These are phyloP conservation scores for Azorinus chamasolen DNA, from an alignment of 2,888 invertebrate species.

Conservation along the genomic window DNA sequence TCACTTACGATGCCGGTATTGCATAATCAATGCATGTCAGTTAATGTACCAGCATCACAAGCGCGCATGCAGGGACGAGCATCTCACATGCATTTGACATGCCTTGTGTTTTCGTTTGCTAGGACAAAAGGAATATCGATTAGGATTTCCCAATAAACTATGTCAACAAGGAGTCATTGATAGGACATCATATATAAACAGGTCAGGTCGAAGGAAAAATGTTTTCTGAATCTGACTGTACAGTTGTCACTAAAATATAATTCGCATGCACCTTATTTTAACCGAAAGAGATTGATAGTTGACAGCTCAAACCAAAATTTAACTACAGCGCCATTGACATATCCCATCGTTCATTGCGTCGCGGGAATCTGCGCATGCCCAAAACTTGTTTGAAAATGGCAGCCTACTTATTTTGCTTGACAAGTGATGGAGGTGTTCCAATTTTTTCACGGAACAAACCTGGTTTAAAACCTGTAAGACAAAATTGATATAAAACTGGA, in stretches of 20 bases:
- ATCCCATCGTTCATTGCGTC: constrained; percentile 65
- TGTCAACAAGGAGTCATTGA: background rate
- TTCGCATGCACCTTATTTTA: too few species aligned
- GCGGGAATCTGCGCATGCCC: constrained; percentile 67
- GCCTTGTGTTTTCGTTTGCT: constrained; percentile 13
- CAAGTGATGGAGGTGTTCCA: constrained; percentile 95
- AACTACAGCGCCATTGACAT: constrained; percentile 71
- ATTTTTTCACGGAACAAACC: constrained; percentile 95
- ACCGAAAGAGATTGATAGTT: constrained; percentile 3
- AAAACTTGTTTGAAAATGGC: constrained; percentile 89
- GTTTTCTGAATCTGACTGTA: constrained; percentile 11
- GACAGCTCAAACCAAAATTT: constrained; percentile 53
- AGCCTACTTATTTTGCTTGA: constrained; percentile 93
- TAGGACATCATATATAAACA: constrained; percentile 1
- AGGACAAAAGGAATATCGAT: constrained; percentile 12
- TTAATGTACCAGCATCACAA: constrained; percentile 2
- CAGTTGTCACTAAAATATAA: background rate
- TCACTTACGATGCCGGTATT: constrained; percentile 13
- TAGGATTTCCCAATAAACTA: background rate
- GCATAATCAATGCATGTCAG: constrained; percentile 47
- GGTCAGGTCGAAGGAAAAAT: background rate
- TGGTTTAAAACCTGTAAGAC: constrained; percentile 89
- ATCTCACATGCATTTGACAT: constrained; percentile 19
- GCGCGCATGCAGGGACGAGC: constrained; percentile 26
- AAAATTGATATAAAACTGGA: background rate